These are phyloP conservation scores for Chitala chitala DNA, from an alignment of 2,113 vertebrate species.

Conservation along the genomic window DNA sequence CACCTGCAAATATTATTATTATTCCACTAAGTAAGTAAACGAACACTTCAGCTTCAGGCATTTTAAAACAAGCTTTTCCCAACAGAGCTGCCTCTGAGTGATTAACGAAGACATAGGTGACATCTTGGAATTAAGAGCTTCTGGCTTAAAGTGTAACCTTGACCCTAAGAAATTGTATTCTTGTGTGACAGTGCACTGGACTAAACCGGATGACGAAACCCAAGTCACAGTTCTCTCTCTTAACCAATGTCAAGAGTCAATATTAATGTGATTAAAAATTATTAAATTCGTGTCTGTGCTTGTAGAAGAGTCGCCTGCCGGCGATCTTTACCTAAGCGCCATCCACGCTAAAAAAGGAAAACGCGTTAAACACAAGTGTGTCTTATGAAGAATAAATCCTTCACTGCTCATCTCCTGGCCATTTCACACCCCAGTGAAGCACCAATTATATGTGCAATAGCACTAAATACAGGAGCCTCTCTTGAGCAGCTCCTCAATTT, in stretches of 20 bases:
- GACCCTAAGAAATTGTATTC: too few relatives aligned
- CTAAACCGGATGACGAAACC: neutral
- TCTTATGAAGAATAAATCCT: constrained; percentile 17
- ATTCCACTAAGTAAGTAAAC: too few relatives aligned
- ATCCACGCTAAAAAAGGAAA: neutral
- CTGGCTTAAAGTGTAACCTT: too few relatives aligned
- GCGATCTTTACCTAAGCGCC: neutral
- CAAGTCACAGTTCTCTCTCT: neutral
- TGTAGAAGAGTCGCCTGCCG: neutral
- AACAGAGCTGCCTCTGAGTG: too few relatives aligned
- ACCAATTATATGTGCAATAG: constrained; percentile 32
- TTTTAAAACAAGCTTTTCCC: too few relatives aligned
- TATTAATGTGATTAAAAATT: constrained; percentile 11
- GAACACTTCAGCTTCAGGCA: too few relatives aligned
- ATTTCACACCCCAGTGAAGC: constrained; percentile 36
- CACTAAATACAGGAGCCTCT: constrained; percentile 33
- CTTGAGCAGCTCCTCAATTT: constrained; percentile 21
- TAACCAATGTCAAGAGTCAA: neutral
- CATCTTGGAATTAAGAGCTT: too few relatives aligned
- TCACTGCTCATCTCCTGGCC: constrained; percentile 11
- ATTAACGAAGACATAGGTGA: too few relatives aligned
- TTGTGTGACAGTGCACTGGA: neutral
- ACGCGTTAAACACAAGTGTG: neutral
- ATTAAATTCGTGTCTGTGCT: too few relatives aligned
- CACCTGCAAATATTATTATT: too few relatives aligned